Percentiles rank a stretch among this genome's conserved stretches.
These are phyloP conservation scores for Buathra laborator DNA, from an alignment of 2,888 invertebrate species.

Conservation along the genomic window DNA sequence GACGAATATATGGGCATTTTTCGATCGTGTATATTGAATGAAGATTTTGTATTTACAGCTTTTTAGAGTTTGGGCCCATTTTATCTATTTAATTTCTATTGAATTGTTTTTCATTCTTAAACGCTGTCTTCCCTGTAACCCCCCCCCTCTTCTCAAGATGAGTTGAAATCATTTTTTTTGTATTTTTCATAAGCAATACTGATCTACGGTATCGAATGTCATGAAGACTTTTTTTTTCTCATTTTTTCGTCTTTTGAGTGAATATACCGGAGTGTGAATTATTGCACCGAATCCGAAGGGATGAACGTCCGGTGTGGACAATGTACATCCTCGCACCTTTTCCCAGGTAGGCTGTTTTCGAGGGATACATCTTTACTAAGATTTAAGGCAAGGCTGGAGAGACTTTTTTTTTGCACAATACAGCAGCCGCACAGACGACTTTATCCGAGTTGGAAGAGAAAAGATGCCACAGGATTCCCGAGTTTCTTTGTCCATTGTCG, in stretches of 20 bases:
- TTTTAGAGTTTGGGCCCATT: no score
- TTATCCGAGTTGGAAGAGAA: constrained; percentile 61
- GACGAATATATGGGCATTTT: no score
- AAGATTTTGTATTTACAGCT: no score
- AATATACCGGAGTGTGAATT: constrained; percentile 1
- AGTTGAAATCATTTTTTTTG: not conserved
- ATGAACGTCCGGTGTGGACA: constrained; percentile 28
- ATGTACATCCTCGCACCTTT: constrained; percentile 30
- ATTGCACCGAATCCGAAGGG: not conserved
- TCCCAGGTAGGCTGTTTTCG: constrained; percentile 46
- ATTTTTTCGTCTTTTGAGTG: not conserved
- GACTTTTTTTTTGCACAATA: constrained; percentile 61
- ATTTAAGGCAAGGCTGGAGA: constrained; percentile 41
- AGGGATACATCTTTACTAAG: constrained; percentile 56
- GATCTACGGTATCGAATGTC: not conserved
- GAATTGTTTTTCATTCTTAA: no score
- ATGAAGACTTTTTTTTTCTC: not conserved
- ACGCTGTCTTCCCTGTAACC: no score
- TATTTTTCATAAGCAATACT: not conserved
- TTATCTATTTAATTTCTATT: no score
- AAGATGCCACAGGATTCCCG: constrained; percentile 54
- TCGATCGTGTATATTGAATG: no score
- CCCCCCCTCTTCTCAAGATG: no score
- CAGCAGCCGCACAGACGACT: constrained; percentile 66
- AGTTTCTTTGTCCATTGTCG: constrained; percentile 51